Evolutionary conservation across 2,888 invertebrate species (phyloP), one percentile per base, ranked within the genome.

Genomic region (Cantharis nigra): DNA sequence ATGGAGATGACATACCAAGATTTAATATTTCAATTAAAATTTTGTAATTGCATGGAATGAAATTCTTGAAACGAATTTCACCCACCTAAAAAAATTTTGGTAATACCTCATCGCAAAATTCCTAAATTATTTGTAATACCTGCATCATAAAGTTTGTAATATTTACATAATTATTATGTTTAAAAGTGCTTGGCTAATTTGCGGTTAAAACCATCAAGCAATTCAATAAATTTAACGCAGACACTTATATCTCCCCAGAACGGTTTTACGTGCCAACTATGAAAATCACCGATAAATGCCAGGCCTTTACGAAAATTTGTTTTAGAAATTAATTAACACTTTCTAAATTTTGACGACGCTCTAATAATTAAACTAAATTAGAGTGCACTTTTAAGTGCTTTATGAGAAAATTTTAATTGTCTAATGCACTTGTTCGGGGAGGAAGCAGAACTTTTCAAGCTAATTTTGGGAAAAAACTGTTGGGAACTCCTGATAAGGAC

Each of bases 401-500:
- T 49, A 2, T 5, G 49, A 1, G 7, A 49, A 49, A 49, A n/a
- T 49, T 26, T 23, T 23, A 23, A 23, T 23, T 23, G 20, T 20
- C 20, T 20, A 20, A 20, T 20, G 23, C 23, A 3, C 0, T 23
- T 63, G 18, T 16, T 63, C 63, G 16, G 10, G 7, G 9, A 63
- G 3, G 9, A 63, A 63, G 10, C 16, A 9, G 9, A 16, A 14
- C 14, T 1, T 9, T 63, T 14, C 14, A 49, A 71, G 28, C 14
- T 9, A 14, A 26, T 63, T 64, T 64, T 64, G n/a, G 49, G 16
- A 18, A 33, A 62, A 72, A 49, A 11, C 28, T 76, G 67, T 76
- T 76, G 18, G 63, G 63, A 65, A 78, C 78, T 72, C 20, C 78
- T 78, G 78, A 20, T 65, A 72, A 70, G 62, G 74, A 79, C 82